Conservation (phyloP, 2,113 vertebrate species). For the Neodon shergylaensis region DNA sequence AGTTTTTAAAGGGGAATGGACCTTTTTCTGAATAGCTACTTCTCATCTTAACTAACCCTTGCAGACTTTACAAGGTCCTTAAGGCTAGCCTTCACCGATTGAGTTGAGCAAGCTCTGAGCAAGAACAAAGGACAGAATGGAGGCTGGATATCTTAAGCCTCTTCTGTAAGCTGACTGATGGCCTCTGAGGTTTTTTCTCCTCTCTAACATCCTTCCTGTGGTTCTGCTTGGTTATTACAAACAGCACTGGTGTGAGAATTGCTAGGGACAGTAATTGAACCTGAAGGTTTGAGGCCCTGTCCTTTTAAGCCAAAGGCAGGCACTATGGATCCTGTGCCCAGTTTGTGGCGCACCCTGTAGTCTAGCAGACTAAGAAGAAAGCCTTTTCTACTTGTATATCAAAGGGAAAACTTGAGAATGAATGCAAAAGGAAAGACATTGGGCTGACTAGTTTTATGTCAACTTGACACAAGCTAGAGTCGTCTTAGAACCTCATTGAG, state of each 20-base stretch:
- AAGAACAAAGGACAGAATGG: not conserved
- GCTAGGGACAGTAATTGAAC: not conserved
- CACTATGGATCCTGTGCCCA: not conserved
- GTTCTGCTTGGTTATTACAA: not conserved
- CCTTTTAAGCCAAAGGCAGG: not conserved
- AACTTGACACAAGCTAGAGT: not conserved
- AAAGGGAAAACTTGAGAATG: conserved; percentile 11
- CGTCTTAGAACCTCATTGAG: not conserved
- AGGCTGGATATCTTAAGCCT: not conserved
- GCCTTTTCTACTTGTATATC: not conserved
- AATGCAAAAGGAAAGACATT: not conserved
- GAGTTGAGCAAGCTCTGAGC: not conserved
- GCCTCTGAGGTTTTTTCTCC: not conserved
- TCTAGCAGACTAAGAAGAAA: not conserved
- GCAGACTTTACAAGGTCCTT: not conserved
- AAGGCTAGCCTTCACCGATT: not conserved
- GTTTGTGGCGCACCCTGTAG: not conserved
- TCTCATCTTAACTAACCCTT: not conserved
- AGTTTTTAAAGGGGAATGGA: not conserved
- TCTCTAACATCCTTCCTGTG: not conserved
- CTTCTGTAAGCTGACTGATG: not conserved
- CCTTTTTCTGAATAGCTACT: not conserved
- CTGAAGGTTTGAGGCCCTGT: not conserved
- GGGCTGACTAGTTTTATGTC: not conserved
- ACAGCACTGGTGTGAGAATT: not conserved